Evolutionary conservation across 2,797 vertebrate species (phyloP).

Genomic region (Gambusia yucatana): DNA sequence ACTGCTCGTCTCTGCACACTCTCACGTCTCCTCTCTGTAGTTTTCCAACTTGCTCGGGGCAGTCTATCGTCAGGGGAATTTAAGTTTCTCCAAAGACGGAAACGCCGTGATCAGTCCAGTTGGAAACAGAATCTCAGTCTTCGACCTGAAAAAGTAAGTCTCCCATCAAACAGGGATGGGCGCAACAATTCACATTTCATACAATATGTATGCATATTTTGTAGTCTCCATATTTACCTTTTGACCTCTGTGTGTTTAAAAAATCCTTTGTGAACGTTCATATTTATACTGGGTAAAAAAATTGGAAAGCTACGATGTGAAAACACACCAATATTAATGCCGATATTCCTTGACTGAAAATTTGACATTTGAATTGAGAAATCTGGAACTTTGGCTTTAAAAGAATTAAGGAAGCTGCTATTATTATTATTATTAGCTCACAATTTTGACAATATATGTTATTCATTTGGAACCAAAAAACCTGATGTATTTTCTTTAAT

Average conservation of each 20-base stretch:
- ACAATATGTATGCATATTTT: neutral
- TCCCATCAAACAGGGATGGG: neutral
- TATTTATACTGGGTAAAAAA: neutral
- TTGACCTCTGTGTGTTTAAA: neutral
- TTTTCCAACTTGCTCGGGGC: slow-evolving; percentile 94
- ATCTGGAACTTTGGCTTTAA: no score
- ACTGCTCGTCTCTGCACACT: neutral
- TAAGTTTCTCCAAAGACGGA: slow-evolving; percentile 91
- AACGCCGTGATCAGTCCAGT: slow-evolving; percentile 92
- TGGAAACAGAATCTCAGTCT: slow-evolving; percentile 91
- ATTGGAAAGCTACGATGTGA: neutral
- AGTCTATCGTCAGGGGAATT: slow-evolving; percentile 92
- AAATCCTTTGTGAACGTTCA: neutral
- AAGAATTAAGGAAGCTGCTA: no score
- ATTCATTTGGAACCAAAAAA: neutral
- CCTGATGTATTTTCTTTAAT: neutral
- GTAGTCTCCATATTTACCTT: neutral
- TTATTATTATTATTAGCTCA: no score
- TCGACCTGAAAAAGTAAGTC: slow-evolving; percentile 92
- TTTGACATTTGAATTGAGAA: no score
- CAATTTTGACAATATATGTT: no score
- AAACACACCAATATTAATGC: neutral
- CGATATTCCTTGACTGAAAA: no score
- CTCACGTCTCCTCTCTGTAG: slow-evolving; percentile 64
- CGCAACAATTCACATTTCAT: neutral